A percentile compares a stretch with the other conserved stretches of the same genome.
Conservation (phyloP, 2,113 vertebrate genomes). For the Bubo bubo region DNA sequence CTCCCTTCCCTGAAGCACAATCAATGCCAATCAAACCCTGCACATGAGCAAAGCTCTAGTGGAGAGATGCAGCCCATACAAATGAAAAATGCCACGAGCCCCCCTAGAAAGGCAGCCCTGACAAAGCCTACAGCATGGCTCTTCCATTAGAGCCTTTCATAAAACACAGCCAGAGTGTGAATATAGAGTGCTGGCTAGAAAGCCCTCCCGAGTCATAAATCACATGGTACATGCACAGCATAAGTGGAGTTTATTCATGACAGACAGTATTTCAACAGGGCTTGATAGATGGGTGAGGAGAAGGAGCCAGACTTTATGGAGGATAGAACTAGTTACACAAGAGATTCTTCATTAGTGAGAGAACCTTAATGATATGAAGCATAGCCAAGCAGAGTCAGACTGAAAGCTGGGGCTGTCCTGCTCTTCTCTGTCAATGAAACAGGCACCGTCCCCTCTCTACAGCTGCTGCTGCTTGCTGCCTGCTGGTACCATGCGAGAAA, state of each 20-base stretch:
- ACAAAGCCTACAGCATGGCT: conserved; percentile 50
- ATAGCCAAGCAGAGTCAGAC: background rate
- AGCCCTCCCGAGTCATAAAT: conserved; percentile 59
- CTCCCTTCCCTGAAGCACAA: conserved; percentile 53
- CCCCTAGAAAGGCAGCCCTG: conserved; percentile 48
- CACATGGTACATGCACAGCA: conserved; percentile 54
- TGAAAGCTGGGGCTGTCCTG: conserved; percentile 8
- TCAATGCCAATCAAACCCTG: conserved; percentile 65
- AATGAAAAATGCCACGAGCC: conserved; percentile 50
- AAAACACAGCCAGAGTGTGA: conserved; percentile 62
- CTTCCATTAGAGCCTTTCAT: conserved; percentile 68
- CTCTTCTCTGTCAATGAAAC: background rate
- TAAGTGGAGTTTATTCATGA: conserved; percentile 69
- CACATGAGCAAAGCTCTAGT: conserved; percentile 60
- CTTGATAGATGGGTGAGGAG: conserved; percentile 46
- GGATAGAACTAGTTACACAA: conserved; percentile 40
- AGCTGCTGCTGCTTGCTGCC: background rate
- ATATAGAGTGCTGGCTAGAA: conserved; percentile 51
- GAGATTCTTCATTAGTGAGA: conserved; percentile 56
- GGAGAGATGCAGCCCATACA: conserved; percentile 64
- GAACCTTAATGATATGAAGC: conserved; percentile 29
- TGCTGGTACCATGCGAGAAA: background rate
- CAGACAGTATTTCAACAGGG: conserved; percentile 62
- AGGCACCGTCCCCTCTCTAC: background rate
- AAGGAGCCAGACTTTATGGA: conserved; percentile 44